Conservation (phyloP, 2,113 vertebrate species). For the Mus musculus region GRCm39 chr5:92497501-92498000, state of each 20-base stretch:
- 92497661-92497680: slow-evolving; percentile 8
- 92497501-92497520: not conserved
- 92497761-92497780: not conserved
- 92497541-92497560: not conserved
- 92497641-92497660: not conserved
- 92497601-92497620: not conserved
- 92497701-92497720: not conserved
- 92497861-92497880: not conserved
- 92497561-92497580: slow-evolving; percentile 12
- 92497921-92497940: not conserved
- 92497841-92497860: not conserved
- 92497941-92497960: not conserved
- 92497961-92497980: not conserved
- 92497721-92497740: not conserved
- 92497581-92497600: not conserved
- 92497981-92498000: slow-evolving; percentile 26
- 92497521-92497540: not conserved
- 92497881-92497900: not conserved
- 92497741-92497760: slow-evolving; percentile 3
- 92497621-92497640: not conserved
- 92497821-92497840: not conserved
- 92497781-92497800: not conserved
- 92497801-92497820: not conserved
- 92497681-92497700: not conserved
- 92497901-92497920: not conserved